Evolutionary conservation across 2,888 invertebrate species (phyloP), one percentile per base, ranked within the genome.

Genomic region (Agrilus biguttatus): DNA sequence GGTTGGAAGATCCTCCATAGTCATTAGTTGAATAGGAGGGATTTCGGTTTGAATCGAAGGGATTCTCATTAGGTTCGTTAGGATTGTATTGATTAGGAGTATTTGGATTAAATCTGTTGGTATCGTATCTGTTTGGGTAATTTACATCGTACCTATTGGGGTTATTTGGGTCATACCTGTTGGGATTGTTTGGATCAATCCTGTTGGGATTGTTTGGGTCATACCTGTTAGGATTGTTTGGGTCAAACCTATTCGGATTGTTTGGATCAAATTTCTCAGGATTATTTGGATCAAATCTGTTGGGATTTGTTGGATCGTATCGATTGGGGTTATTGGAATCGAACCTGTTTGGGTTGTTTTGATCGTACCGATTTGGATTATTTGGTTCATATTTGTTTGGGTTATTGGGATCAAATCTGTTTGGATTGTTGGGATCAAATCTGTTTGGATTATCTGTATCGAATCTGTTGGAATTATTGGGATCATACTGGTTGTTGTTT

Each of bases 391-490:
- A 41, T 4, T n/a, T 36, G 28, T 47, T 44, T 2, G 43, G 37
- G 39, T 40, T 45, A 19, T 44, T 44, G 7, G 45, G 47, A 35
- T 45, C 44, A 17, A 19, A 41, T 8, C 40, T 40, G n/a, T 40
- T 21, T n/a, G 43, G 34, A 23, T 23, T 34, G 37, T 10, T 32
- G 36, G 35, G 23, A 36, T 42, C 14, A 36, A 37, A 8, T 36
- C 13, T 14, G 21, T 32, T 36, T 17, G 23, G 23, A 23, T 23
- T 23, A 6, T 23, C 7, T 23, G 7, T 3, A 8, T 23, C 23
- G 7, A 23, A 23, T 21, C 40, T 43, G 17, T 46, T 43, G 12
- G 51, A 53, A 38, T 48, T 48, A 40, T 53, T 53, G n/a, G 44
- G 23, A 42, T 48, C n/a, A n/a, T n/a, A n/a, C n/a, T n/a, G n/a